These are phyloP conservation scores for Eumaeus atala DNA, from an alignment of 1,140 invertebrate species.

Conservation along the genomic window DNA sequence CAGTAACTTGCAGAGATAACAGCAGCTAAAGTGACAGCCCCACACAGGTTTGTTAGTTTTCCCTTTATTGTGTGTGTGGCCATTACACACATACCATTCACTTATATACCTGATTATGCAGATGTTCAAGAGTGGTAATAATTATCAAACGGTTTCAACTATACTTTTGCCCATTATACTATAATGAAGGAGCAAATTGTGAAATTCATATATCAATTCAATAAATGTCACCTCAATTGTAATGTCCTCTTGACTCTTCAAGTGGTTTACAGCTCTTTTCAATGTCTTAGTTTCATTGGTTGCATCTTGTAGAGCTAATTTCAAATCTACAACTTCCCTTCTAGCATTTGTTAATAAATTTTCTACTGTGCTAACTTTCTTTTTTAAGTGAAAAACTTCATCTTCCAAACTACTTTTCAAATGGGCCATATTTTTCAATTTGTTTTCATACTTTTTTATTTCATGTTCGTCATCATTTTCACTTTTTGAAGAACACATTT, in stretches of 20 bases:
- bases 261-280: constrained; percentile 48
- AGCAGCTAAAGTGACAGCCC: too few species aligned
- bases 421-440: constrained; percentile 39
- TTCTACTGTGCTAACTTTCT: constrained; percentile 58
- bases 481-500: constrained; percentile 34
- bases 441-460: constrained; percentile 63
- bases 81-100: too few species aligned
- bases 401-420: constrained; percentile 34
- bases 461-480: constrained; percentile 53
- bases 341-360: constrained; percentile 61
- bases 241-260: constrained; percentile 38
- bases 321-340: constrained; percentile 66
- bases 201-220: too few species aligned
- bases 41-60: too few species aligned
- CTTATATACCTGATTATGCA: too few species aligned
- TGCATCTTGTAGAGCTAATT: constrained; percentile 67
- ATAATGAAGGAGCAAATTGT: too few species aligned
- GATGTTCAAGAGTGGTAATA: too few species aligned
- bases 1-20: too few species aligned
- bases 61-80: too few species aligned
- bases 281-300: constrained; percentile 63
- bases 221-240: constrained; percentile 38
- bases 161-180: too few species aligned
- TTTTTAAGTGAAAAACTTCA: constrained; percentile 45
- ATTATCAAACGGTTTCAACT: too few species aligned